Percentiles rank a stretch among this genome's conserved stretches.
phyloP scores from a whole-genome alignment of 2,113 vertebrate genomes.

The Pangasianodon hypophthalmus region DNA sequence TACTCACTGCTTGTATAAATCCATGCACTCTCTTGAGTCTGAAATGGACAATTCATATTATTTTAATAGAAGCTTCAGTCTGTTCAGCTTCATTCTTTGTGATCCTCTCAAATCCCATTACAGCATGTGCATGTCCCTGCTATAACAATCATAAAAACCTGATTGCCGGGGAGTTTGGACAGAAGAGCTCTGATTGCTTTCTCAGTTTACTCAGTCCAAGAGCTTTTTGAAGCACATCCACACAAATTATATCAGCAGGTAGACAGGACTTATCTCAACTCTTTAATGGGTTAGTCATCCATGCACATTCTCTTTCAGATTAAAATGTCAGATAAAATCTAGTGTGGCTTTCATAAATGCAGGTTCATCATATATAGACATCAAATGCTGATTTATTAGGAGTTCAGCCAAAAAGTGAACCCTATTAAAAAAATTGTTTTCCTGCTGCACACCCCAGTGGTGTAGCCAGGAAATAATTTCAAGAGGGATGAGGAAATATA shows the following conservation, averaged over 20 bases:
- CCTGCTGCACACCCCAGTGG: not conserved
- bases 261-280: conserved; percentile 16
- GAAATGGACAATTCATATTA: conserved; percentile 44
- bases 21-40: not conserved
- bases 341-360: conserved; percentile 4
- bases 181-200: conserved; percentile 41
- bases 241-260: conserved; percentile 41
- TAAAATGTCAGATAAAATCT: conserved; percentile 40
- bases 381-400: conserved; percentile 20
- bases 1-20: conserved; percentile 10
- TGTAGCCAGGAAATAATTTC: not conserved
- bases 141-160: conserved; percentile 43
- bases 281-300: conserved; percentile 32
- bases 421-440: not conserved
- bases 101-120: conserved; percentile 37
- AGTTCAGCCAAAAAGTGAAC: not conserved
- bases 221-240: conserved; percentile 15
- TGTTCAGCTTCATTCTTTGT: conserved; percentile 26
- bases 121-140: conserved; percentile 14
- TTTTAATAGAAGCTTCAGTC: conserved; percentile 31
- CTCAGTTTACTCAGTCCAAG: conserved; percentile 36
- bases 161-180: conserved; percentile 32
- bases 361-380: conserved; percentile 12
- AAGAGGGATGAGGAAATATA: not conserved
- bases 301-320: conserved; percentile 10